These are phyloP conservation scores for Tragulus kanchil DNA, from an alignment of 2,113 vertebrate genomes.

Conservation along the genomic window DNA sequence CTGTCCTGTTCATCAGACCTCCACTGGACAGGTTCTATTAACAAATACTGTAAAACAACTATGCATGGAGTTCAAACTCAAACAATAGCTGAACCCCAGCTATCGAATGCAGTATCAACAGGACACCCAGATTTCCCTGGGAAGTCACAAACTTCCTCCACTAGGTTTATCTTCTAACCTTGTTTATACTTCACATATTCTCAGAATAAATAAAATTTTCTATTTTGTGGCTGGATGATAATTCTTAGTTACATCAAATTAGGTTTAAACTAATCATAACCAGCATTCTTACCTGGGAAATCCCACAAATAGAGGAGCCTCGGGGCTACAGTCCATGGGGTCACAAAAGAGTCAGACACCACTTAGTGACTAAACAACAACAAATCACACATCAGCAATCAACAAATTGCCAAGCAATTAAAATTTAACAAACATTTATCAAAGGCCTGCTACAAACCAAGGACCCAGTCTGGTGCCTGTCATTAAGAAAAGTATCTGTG, in stretches of 20 bases:
- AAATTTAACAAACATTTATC: constrained; percentile 38
- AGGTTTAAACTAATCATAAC: background rate
- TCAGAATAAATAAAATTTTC: background rate
- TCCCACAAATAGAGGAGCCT: background rate
- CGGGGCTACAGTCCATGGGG: background rate
- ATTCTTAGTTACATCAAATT: background rate
- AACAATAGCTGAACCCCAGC: background rate
- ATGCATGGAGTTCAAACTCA: background rate
- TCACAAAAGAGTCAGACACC: background rate
- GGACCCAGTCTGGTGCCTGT: background rate
- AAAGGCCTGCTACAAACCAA: background rate
- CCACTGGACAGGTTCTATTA: background rate
- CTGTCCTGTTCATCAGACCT: background rate
- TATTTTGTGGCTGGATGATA: background rate
- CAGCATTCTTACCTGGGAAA: background rate
- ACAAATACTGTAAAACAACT: background rate
- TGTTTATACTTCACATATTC: background rate
- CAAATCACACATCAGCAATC: background rate
- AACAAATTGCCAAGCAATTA: constrained; percentile 13
- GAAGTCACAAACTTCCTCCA: background rate
- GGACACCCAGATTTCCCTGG: background rate
- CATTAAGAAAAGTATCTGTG: background rate
- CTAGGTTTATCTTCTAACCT: background rate
- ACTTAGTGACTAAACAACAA: background rate
- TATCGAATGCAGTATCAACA: background rate